These are phyloP conservation scores for Xerus inauris DNA, from an alignment of 2,113 vertebrate species.

Conservation along the genomic window DNA sequence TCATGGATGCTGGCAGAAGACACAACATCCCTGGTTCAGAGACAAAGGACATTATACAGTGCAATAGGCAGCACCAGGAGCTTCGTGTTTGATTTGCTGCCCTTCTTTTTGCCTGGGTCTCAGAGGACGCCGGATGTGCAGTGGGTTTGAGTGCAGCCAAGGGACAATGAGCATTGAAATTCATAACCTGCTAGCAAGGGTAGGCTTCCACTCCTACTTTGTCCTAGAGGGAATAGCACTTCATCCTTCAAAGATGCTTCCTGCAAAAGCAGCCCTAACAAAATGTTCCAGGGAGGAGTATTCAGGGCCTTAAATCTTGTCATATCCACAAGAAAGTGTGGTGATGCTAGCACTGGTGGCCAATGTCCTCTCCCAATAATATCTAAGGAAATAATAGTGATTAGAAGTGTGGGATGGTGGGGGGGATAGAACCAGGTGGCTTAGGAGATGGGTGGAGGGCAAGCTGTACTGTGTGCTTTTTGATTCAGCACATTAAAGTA, in stretches of 20 bases:
- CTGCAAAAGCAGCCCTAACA: neutral
- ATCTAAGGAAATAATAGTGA: neutral
- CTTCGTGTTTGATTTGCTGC: neutral
- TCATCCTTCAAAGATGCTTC: neutral
- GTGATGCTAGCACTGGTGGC: neutral
- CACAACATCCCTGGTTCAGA: neutral
- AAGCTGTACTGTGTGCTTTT: neutral
- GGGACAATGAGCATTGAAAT: neutral
- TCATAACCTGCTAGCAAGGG: neutral
- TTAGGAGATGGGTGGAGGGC: neutral
- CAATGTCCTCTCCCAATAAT: neutral
- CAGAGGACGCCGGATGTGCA: too few relatives aligned
- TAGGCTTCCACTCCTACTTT: neutral
- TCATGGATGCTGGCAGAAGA: neutral
- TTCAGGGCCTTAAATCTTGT: too few relatives aligned
- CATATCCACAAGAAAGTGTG: neutral
- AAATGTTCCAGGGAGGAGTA: neutral
- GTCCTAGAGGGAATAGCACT: neutral
- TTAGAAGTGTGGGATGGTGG: neutral
- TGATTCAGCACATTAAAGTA: neutral
- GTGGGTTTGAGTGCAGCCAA: neutral
- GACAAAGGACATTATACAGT: neutral
- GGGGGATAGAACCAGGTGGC: too few relatives aligned
- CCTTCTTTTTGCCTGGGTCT: neutral
- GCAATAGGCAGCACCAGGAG: neutral